Percentiles rank a stretch among this genome's conserved stretches.
Conservation (phyloP, 2,113 vertebrate genomes). For the Poeciliopsis turrubarensis region DNA sequence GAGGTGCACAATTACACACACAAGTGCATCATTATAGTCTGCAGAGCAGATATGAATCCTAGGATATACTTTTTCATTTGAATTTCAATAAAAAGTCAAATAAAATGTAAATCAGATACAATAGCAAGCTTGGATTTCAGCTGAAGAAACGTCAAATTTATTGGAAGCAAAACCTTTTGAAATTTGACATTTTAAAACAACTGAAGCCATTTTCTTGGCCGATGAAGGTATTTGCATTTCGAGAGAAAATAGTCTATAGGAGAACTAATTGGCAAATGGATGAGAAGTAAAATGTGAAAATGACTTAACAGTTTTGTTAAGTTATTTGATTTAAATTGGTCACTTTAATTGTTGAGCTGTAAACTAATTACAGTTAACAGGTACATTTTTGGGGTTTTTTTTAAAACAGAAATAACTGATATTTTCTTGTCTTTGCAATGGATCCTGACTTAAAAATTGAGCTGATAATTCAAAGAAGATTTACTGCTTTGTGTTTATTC, state of each 20-base stretch:
- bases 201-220: background rate
- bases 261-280: background rate
- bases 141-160: background rate
- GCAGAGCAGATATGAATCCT: background rate
- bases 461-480: slow-evolving; percentile 6
- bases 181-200: background rate
- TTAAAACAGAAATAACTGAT: background rate
- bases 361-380: background rate
- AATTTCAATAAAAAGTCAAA: background rate
- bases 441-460: background rate
- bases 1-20: background rate
- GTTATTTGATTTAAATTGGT: background rate
- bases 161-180: background rate
- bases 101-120: slow-evolving; percentile 20
- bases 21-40: background rate
- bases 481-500: background rate
- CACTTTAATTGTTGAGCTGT: background rate
- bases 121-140: background rate
- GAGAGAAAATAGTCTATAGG: background rate
- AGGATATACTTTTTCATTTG: background rate
- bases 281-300: background rate
- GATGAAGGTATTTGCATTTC: background rate
- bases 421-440: background rate
- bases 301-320: background rate
- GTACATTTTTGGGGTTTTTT: background rate